Evolutionary conservation across 2,888 invertebrate species (phyloP), one percentile per base, ranked within the genome.

Genomic region (Rhamphomyia laevipes): DNA sequence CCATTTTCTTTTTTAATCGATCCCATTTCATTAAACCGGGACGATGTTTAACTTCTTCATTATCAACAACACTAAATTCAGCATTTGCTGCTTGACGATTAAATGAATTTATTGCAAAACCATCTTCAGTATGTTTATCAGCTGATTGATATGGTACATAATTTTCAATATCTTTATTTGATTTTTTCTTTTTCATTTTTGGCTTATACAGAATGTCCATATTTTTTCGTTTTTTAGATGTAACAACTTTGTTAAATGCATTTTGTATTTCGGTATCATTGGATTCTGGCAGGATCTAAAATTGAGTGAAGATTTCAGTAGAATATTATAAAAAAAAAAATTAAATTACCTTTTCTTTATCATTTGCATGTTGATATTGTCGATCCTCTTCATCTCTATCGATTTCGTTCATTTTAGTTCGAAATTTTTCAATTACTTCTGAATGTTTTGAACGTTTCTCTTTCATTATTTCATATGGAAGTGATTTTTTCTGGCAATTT

Each of bases 1-100:
- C 84, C 84, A 92, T 94, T 74, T 91, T 95, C 78, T 96, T 97
- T 70, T 88, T 84, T 66, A 93, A 92, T 45, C 93, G 78, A 73
- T 97, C 96, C 97, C 97, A 95, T 64, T 81, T 83, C 63, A 82
- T 80, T 57, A 79, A 68, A 53, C 80, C 78, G 3, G 74, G 76
- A 46, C 77, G 76, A 46, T 77, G 72, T 23, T 83, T 81, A 57
- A 79, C 74, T 17, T 81, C 80, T 43, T 80, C 81, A 53, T 86
- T 85, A 10, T 83, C 88, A 10, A 80, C 55, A 57, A 97, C 68
- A 64, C 96, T 95, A 56, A 97, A 73, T 58, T 86, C 81, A 0
- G 84, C 88, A 21, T 78, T 77, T 43, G 79, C 77, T 2, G 89
- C 92, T 58, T 92, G 86, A 33, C 77, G 75, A 56, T 83, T 81